Evolutionary conservation across 2,888 invertebrate species (phyloP), one percentile per base, ranked within the genome.

Genomic region (Drosophila prostipennis): DNA sequence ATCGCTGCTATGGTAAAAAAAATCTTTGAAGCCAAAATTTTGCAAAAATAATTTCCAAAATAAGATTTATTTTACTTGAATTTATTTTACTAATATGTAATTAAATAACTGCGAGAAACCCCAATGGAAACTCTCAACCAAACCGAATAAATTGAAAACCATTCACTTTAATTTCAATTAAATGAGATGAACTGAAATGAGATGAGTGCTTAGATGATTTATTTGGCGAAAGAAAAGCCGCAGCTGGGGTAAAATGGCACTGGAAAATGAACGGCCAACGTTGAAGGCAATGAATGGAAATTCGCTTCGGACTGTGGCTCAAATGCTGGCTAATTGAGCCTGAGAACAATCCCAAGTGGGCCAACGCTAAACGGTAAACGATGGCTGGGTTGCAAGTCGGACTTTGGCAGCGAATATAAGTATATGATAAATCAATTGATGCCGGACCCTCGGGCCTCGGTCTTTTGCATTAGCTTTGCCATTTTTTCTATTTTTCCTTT

Each of bases 381-480:
- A 34, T 34, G 75, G 29, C 16, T 32, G n/a, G 46, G 63, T 81
- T 72, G 77, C 80, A 61, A 60, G 49, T 49, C 61, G 48, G 16
- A 32, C 48, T 48, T 2, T 34, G 48, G 8, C 48, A 48, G 48
- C 60, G 46, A 73, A 77, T 73, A 63, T 64, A 78, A 86, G 32
- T 59, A 78, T 81, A 79, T 86, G 77, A 82, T 82, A 82, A 82
- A 82, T 87, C 81, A 87, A 77, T 77, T 83, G 77, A 61, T 71
- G 71, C 39, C 58, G 45, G 51, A 49, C 69, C 69, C 64, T 65
- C 64, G 37, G 64, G 64, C 45, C 52, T 29, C 23, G 23, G 37
- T 57, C 29, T 51, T 57, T 68, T 26, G 42, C 29, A 32, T 61
- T 36, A 7, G 40, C 32, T 37, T 40, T 48, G 11, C 11, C 16